These are phyloP conservation scores for Triops cancriformis DNA, from an alignment of 1,140 invertebrate genomes.

Conservation along the genomic window DNA sequence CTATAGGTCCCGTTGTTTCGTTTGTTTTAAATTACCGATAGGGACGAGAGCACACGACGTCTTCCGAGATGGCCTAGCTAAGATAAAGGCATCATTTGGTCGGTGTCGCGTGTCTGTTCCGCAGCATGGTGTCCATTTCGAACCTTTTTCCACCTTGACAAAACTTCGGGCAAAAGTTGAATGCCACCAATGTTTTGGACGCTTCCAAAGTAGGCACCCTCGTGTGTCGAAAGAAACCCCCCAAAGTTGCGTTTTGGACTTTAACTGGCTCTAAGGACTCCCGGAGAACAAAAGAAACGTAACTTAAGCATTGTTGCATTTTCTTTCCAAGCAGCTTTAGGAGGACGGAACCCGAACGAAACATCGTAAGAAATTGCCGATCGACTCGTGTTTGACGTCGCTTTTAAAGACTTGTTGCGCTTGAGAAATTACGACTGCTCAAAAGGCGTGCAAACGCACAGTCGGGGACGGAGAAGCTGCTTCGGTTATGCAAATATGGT, in stretches of 20 bases:
- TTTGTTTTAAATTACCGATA: no score
- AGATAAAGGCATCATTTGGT: background rate
- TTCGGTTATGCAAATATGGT: background rate
- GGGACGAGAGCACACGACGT: no score
- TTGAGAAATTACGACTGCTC: background rate
- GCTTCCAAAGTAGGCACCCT: no score
- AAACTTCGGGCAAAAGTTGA: background rate
- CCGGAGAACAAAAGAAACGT: no score
- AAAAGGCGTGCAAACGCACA: background rate
- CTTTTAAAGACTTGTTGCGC: background rate
- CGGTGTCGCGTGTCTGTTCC: background rate
- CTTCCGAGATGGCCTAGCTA: no score
- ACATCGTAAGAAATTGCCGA: background rate
- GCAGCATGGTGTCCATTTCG: background rate
- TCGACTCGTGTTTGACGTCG: constrained; percentile 2
- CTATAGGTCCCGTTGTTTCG: no score
- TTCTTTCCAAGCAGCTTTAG: background rate
- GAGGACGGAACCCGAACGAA: background rate
- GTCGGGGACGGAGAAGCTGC: background rate
- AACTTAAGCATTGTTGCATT: background rate
- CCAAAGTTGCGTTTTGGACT: no score
- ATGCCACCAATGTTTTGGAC: no score
- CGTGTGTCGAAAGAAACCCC: no score
- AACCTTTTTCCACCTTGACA: background rate
- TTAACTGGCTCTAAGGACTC: no score